Evolutionary conservation across 2,888 invertebrate genomes (phyloP).

Genomic region (Didymodactylos carnosus): DNA sequence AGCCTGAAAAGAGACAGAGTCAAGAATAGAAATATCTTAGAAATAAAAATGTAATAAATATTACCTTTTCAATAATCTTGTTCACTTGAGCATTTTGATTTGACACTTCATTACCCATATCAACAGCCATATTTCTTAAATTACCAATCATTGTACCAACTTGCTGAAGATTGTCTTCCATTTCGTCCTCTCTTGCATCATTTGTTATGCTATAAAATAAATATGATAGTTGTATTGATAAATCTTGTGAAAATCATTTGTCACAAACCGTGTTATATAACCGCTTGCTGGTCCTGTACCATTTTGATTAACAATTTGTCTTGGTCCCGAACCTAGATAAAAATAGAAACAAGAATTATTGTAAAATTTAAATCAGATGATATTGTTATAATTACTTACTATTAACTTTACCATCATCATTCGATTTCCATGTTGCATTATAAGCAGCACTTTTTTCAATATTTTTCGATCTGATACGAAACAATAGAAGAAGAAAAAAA

Average conservation of each 20-base stretch:
- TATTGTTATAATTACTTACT: too few relatives aligned
- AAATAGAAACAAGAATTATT: too few relatives aligned
- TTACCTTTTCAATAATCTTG: conserved; percentile 90
- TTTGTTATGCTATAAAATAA: conserved; percentile 55
- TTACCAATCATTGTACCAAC: conserved; percentile 95
- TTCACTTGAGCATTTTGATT: conserved; percentile 93
- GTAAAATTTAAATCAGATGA: too few relatives aligned
- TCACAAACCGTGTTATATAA: not conserved
- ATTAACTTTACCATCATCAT: conserved; percentile 79
- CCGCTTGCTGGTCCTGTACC: not conserved
- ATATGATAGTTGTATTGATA: not conserved
- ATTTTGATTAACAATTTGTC: conserved; percentile 1
- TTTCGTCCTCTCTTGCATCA: conserved; percentile 91
- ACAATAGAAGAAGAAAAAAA: not conserved
- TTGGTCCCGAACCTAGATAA: conserved; percentile 1
- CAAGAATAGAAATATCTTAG: not conserved
- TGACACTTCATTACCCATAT: conserved; percentile 93
- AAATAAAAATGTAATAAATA: not conserved
- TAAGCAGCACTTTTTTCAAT: conserved; percentile 62
- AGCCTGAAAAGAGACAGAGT: conserved; percentile 26
- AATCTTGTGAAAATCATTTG: not conserved
- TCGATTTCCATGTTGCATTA: conserved; percentile 93
- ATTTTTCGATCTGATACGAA: conserved; percentile 24
- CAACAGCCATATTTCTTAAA: conserved; percentile 95
- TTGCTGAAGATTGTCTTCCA: conserved; percentile 95